phyloP scores from a whole-genome alignment of 2,797 vertebrate genomes.

The Iguana delicatissima region DNA sequence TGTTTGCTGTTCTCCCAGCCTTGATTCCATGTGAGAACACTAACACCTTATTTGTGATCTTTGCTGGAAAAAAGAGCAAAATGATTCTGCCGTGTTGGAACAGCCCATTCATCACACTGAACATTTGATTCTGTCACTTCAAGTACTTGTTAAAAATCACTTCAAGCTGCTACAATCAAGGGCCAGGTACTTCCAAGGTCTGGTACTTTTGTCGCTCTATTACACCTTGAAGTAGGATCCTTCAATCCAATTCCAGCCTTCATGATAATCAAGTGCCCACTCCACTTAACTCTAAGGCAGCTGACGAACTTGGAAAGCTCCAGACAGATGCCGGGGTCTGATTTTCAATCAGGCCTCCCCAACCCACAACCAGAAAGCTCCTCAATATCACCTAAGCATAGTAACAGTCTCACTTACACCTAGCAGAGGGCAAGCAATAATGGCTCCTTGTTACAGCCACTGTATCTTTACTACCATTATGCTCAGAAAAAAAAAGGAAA shows the following conservation, averaged over 20 bases:
- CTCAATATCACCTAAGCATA: constrained; percentile 75
- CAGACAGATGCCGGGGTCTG: constrained; percentile 71
- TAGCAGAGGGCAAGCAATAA: constrained; percentile 49
- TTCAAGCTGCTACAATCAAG: constrained; percentile 87
- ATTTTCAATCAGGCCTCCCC: constrained; percentile 84
- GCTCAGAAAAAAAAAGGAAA: neutral
- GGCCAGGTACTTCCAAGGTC: constrained; percentile 83
- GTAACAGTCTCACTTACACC: constrained; percentile 62
- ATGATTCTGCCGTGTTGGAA: constrained; percentile 82
- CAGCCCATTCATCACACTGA: constrained; percentile 83
- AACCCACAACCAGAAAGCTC: constrained; percentile 71
- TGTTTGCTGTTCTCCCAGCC: constrained; percentile 45
- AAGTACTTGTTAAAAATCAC: constrained; percentile 86
- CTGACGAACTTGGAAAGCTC: constrained; percentile 76
- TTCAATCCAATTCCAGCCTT: constrained; percentile 83
- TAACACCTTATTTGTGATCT: constrained; percentile 83
- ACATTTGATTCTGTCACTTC: constrained; percentile 84
- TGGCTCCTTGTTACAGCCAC: constrained; percentile 32
- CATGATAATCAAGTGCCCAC: constrained; percentile 86
- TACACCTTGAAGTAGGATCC: constrained; percentile 82
- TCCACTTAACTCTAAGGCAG: constrained; percentile 82
- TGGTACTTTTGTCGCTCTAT: constrained; percentile 82
- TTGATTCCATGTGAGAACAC: constrained; percentile 54
- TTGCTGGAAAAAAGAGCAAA: constrained; percentile 77
- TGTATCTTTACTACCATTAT: constrained; percentile 12